Percentiles rank a stretch among this genome's conserved stretches.
phyloP scores from a whole-genome alignment of 2,797 vertebrate genomes.

The Austrolebias charrua region DNA sequence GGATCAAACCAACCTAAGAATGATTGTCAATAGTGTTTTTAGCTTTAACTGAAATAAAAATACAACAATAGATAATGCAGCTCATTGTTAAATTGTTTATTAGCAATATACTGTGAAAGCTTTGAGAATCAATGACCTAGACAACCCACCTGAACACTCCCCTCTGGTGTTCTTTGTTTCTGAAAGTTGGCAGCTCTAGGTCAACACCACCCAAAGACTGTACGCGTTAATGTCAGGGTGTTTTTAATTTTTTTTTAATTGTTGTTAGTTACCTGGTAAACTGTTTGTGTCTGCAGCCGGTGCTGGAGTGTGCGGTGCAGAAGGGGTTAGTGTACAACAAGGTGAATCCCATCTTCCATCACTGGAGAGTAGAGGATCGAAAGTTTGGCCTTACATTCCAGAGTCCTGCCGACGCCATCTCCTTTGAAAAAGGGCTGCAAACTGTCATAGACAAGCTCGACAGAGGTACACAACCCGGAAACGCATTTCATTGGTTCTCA shows the following conservation, averaged over 20 bases:
- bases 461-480: constrained; percentile 76
- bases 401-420: constrained; percentile 89
- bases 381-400: constrained; percentile 95
- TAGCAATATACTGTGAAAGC: too few relatives aligned
- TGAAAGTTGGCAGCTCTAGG: too few relatives aligned
- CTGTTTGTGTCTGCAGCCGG: constrained; percentile 78
- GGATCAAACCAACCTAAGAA: too few relatives aligned
- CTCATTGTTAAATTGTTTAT: too few relatives aligned
- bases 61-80: too few relatives aligned
- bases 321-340: constrained; percentile 92
- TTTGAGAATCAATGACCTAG: too few relatives aligned
- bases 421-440: constrained; percentile 89
- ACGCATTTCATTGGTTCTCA: not conserved
- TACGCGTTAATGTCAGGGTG: constrained; percentile 1
- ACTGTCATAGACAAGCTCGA: constrained; percentile 85
- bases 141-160: too few relatives aligned
- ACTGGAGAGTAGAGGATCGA: constrained; percentile 91
- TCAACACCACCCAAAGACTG: too few relatives aligned
- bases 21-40: too few relatives aligned
- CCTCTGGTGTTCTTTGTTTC: too few relatives aligned
- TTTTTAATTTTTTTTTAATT: not conserved
- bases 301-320: constrained; percentile 88
- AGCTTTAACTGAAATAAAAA: too few relatives aligned
- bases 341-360: constrained; percentile 95
- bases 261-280: constrained; percentile 12